Conservation (phyloP, 2,113 vertebrate species). For the Neolamprologus modestus region DNA sequence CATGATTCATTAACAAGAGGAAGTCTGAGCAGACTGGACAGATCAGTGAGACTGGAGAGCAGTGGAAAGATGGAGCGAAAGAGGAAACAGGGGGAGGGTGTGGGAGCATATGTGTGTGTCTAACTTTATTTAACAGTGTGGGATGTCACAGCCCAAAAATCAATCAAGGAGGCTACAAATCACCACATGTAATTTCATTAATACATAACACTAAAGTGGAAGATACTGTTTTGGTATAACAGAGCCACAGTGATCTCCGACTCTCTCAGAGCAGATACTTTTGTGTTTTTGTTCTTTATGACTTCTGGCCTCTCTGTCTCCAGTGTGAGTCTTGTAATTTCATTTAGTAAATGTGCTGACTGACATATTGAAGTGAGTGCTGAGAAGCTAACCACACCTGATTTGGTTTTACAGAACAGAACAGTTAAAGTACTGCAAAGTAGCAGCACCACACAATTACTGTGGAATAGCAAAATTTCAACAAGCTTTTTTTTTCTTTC, state of each 20-base stretch:
- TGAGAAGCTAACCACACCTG: slow-evolving; percentile 12
- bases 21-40: slow-evolving; percentile 66
- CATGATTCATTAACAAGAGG: slow-evolving; percentile 82
- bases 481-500: background rate
- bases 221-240: background rate
- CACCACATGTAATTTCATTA: background rate
- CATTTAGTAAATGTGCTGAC: slow-evolving; percentile 9
- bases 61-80: slow-evolving; percentile 19
- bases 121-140: slow-evolving; percentile 8
- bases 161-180: background rate
- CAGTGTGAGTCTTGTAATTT: background rate
- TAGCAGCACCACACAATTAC: background rate
- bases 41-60: slow-evolving; percentile 34
- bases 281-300: background rate
- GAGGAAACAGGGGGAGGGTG: slow-evolving; percentile 32
- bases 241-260: background rate
- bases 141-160: background rate
- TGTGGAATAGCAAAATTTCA: background rate
- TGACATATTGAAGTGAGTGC: slow-evolving; percentile 6
- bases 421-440: background rate
- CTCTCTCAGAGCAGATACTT: background rate
- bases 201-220: background rate
- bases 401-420: background rate
- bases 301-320: slow-evolving; percentile 8
- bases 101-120: background rate